Evolutionary conservation across 1,140 invertebrate genomes (phyloP), one percentile per base, ranked within the genome.

Genomic region (Venturia canescens): DNA sequence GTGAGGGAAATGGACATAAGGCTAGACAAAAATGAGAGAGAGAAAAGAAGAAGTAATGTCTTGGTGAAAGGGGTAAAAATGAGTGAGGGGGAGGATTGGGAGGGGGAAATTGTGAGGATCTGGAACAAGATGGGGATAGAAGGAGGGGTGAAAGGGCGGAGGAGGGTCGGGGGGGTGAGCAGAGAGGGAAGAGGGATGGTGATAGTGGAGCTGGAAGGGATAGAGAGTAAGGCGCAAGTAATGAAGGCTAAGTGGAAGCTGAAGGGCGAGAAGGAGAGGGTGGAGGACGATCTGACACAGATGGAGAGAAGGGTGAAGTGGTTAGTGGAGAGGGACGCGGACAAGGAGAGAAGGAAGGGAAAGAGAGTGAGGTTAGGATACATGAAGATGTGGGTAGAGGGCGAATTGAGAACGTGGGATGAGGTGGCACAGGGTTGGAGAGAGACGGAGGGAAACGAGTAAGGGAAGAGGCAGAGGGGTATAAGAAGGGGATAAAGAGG

Each of bases 261-360:
- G n/a, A n/a, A n/a, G 23, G 57, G n/a, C 6, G 57, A 60, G n/a
- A 60, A 9, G 21, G 9, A 60, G 57, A 21, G 57, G 57, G 21
- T 60, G 57, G 57, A n/a, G 57, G 57, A 60, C n/a, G 57, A 60
- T 60, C n/a, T 60, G 11, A 60, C 57, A 23, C n/a, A 60, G 16
- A 21, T 1, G 11, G 11, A 21, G 2, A 60, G 57, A 23, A 60
- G 57, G 57, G 23, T 3, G 21, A 60, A 60, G 23, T 3, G 57
- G 57, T 3, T 3, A 60, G n/a, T 53, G 15, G 50, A 11, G 50
- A n/a, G 15, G 3, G n/a, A 53, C 2, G 50, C 50, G 15, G 50
- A 5, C n/a, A n/a, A 11, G n/a, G 50, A 53, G 50, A 53, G 11
- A 53, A 53, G 50, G 11, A 53, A 11, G n/a, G 50, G n/a, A 53